A percentile compares a stretch with the other conserved stretches of the same genome.
Conservation (phyloP, 1,140 invertebrate species). For the Telenomus remus region DNA sequence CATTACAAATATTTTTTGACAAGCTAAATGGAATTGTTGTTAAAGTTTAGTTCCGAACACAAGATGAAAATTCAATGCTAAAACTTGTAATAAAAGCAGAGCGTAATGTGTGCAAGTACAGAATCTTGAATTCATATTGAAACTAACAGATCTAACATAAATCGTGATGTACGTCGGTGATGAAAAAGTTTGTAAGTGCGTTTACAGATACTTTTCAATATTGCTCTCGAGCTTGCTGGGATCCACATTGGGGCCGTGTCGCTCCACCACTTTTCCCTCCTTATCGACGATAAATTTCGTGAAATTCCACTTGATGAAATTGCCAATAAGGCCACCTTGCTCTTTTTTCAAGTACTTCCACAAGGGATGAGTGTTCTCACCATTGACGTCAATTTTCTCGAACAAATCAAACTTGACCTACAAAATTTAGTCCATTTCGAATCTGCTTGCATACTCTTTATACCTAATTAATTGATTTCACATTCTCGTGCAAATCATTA, state of each 20-base stretch:
- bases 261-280: slow-evolving; percentile 90
- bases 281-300: slow-evolving; percentile 96
- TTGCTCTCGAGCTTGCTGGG: slow-evolving; percentile 82
- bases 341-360: slow-evolving; percentile 93
- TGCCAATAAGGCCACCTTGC: slow-evolving; percentile 84
- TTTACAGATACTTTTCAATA: slow-evolving; percentile 82
- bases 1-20: too few relatives aligned
- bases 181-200: neutral
- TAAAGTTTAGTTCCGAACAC: too few relatives aligned
- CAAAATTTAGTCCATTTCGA: slow-evolving; percentile 11
- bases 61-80: too few relatives aligned
- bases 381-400: slow-evolving; percentile 92
- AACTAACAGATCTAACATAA: neutral
- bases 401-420: slow-evolving; percentile 77
- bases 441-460: too few relatives aligned
- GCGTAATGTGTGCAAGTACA: too few relatives aligned
- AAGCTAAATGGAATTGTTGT: too few relatives aligned
- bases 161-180: neutral
- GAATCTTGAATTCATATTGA: too few relatives aligned
- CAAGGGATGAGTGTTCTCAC: slow-evolving; percentile 87
- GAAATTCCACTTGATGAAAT: slow-evolving; percentile 98
- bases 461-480: too few relatives aligned
- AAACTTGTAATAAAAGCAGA: too few relatives aligned
- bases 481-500: neutral
- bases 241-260: slow-evolving; percentile 88